phyloP scores from a whole-genome alignment of 2,797 vertebrate species.

The Bufotes viridis region DNA sequence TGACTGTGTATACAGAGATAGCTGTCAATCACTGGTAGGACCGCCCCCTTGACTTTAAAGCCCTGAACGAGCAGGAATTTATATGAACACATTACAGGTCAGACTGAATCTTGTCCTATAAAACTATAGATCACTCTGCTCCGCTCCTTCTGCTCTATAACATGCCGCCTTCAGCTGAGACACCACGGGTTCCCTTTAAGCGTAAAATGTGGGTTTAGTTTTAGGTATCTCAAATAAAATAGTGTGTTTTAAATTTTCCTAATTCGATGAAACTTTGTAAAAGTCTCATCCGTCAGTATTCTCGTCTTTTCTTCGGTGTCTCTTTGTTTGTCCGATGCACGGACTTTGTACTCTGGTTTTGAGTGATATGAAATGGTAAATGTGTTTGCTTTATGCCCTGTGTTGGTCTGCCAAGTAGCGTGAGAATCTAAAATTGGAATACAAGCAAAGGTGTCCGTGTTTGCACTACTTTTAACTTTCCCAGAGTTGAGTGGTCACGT shows the following conservation, averaged over 20 bases:
- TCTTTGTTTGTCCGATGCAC: background rate
- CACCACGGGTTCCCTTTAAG: background rate
- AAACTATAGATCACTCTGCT: too few relatives aligned
- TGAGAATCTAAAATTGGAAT: slow-evolving; percentile 25
- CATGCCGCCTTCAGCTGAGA: too few relatives aligned
- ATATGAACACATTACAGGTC: too few relatives aligned
- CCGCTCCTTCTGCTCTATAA: too few relatives aligned
- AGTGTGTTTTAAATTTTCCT: background rate
- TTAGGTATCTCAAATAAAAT: background rate
- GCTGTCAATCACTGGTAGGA: too few relatives aligned
- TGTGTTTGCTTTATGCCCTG: slow-evolving; percentile 22
- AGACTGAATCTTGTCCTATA: too few relatives aligned
- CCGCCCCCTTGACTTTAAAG: too few relatives aligned
- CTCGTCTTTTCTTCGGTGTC: background rate
- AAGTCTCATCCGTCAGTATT: background rate
- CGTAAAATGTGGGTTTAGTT: background rate
- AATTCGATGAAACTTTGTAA: background rate
- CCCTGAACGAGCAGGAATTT: too few relatives aligned
- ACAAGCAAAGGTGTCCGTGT: slow-evolving; percentile 28
- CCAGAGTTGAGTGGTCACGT: slow-evolving; percentile 15
- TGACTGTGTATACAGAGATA: too few relatives aligned
- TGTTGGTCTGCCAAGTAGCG: slow-evolving; percentile 24
- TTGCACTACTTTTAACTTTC: slow-evolving; percentile 25
- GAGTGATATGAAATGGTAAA: slow-evolving; percentile 6
- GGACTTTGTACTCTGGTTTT: background rate